Evolutionary conservation across 2,113 vertebrate species (phyloP).

Genomic region (Thunnus thynnus): DNA sequence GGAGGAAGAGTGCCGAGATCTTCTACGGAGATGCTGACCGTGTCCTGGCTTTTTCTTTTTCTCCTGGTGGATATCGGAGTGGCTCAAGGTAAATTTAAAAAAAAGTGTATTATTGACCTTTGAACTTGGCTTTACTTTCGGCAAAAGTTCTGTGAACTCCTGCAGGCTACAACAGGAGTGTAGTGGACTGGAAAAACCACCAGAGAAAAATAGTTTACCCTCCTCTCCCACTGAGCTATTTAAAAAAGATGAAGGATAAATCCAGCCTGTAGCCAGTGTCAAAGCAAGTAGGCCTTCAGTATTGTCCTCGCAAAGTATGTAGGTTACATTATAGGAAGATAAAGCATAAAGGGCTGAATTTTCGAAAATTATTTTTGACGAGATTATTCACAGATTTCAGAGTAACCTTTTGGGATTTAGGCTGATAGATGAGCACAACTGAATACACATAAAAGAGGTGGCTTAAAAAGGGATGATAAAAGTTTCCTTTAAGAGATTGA

Average conservation of each 20-base stretch:
- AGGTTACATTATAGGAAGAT: not conserved
- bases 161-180: not conserved
- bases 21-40: slow-evolving; percentile 84
- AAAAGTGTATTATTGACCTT: not conserved
- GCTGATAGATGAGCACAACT: not conserved
- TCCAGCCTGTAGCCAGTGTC: not conserved
- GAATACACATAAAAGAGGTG: not conserved
- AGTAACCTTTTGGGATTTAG: not conserved
- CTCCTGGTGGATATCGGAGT: slow-evolving; percentile 86
- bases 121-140: slow-evolving; percentile 30
- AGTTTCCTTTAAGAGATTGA: not conserved
- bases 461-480: not conserved
- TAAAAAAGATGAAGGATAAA: not conserved
- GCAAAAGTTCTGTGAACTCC: slow-evolving; percentile 59
- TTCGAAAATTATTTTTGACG: too few species aligned
- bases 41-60: slow-evolving; percentile 87
- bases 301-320: not conserved
- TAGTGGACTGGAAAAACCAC: not conserved
- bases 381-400: too few species aligned
- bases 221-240: not conserved
- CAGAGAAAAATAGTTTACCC: not conserved
- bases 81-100: slow-evolving; percentile 90
- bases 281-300: not conserved
- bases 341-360: too few species aligned
- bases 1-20: slow-evolving; percentile 85